Percentiles rank a stretch among this genome's conserved stretches.
phyloP scores from a whole-genome alignment of 1,140 invertebrate species.

The Orussus abietinus region DNA sequence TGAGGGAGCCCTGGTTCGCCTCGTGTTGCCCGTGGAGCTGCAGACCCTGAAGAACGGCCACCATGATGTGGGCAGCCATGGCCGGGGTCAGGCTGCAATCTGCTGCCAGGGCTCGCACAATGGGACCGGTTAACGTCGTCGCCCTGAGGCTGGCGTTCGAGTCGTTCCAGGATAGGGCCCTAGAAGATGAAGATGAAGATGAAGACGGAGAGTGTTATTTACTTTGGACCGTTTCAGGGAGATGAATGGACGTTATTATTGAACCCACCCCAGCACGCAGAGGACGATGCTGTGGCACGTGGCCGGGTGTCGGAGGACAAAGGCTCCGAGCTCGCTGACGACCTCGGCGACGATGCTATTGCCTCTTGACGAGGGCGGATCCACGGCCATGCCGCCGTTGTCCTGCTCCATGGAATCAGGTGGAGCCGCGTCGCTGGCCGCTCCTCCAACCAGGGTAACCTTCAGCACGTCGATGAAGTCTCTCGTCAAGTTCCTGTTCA shows the following conservation, averaged over 20 bases:
- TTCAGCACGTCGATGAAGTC: conserved; percentile 84
- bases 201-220: conserved; percentile 5
- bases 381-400: conserved; percentile 58
- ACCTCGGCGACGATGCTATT: conserved; percentile 61
- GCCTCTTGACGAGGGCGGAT: conserved; percentile 55
- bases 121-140: conserved; percentile 64
- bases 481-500: conserved; percentile 79
- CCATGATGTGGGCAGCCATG: conserved; percentile 68
- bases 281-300: conserved; percentile 64
- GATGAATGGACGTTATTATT: background rate
- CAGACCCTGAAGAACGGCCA: conserved; percentile 69
- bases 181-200: conserved; percentile 37
- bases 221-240: too few relatives aligned
- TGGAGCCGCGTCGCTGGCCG: conserved; percentile 46
- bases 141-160: conserved; percentile 74
- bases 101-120: conserved; percentile 58
- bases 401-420: conserved; percentile 66
- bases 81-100: conserved; percentile 61
- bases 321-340: conserved; percentile 69
- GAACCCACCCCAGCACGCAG: conserved; percentile 58
- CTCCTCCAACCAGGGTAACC: conserved; percentile 59
- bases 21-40: conserved; percentile 82
- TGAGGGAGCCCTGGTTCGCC: conserved; percentile 68
- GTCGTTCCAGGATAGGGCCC: conserved; percentile 82
- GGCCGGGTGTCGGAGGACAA: conserved; percentile 61